Base-by-base conservation (phyloP, 2,113 vertebrate species). In the Ifrita kowaldi region DNA sequence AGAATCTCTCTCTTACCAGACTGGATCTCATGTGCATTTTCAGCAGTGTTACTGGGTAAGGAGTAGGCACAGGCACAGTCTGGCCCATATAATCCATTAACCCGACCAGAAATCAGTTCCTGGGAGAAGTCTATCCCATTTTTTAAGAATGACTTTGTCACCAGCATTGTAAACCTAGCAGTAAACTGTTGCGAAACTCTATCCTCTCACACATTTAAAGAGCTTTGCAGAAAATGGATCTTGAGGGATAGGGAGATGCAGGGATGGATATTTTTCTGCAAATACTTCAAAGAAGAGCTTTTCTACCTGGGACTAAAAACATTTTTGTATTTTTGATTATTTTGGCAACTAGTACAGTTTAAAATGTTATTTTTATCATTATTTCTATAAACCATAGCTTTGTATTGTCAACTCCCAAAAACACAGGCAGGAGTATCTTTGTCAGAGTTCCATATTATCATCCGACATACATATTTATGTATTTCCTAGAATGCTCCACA, bases 391-490 rank as follows among this genome's bases (percentile, higher is more conserved):
- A 67, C 16, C 26, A 41, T 41, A 46, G 32, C 35, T 89, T 90
- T 88, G 21, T 39, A 30, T 63, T 53, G 73, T 84, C 88, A 92
- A 42, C 53, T 89, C 32, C 42, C 62, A 90, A 92, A 92, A 84
- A 46, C 20, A 75, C 30, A 64, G 67, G 32, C 68, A 84, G 35
- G 27, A 92, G 33, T 64, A 84, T 42, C 37, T 90, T 90, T 90
- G 76, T 65, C 64, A 56, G 65, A 88, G 76, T 70, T 90, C 37
- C 65, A 33, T 68, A 56, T 71, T 81, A 55, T 65, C 74, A 70
- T 68, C 88, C 87, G 63, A 92, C 56, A 96, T 92, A 90, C 94
- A 96, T 96, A 96, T 96, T 96, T 97, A 94, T 96, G 95, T n/a
- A 39, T 84, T 90, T 95, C 73, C 86, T 93, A 90, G 83, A 93